Base-by-base conservation (phyloP, 2,888 invertebrate genomes). In the Drosophila percnosoma region DNA sequence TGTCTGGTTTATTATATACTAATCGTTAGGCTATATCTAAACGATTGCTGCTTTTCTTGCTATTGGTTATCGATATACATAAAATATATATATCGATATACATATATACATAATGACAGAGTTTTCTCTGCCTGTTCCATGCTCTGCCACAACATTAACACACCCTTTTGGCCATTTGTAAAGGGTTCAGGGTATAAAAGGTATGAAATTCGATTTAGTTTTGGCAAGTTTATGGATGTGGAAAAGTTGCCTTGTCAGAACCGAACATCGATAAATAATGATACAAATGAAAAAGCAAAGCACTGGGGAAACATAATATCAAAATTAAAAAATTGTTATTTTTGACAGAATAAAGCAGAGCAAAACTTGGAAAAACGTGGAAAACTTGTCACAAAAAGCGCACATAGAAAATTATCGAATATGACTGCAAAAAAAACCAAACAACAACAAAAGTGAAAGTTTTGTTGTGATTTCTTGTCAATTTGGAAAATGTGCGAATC, bases 401-500 rank as follows among this genome's bases (percentile, higher is more conserved):
- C 21, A 15, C 15, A n/a, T 24, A 4, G 8, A 45, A 45, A 45
- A 45, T 24, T 45, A 24, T 15, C 2, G 13, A 55, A n/a, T n/a
- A n/a, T 8, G n/a, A 27, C 10, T 27, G 24, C 1, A 29, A 29
- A 29, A 18, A 34, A 36, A 24, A 24, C 54, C 10, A 10, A 34
- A 10, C 24, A 57, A 55, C 33, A 45, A 13, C 21, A 45, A 13
- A 55, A 68, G 27, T 42, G 11, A 36, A 59, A 34, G 27, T 15
- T 4, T 6, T 48, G 27, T 21, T 36, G 24, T 34, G 27, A 3
- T 18, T 40, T 68, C 38, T 40, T 68, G 38, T 49, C 68, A 58
- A 40, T 42, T 49, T 11, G 29, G 31, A 13, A 33, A 21, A 24
- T 11, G 57, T 7, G 67, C 27, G 67, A 52, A 67, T 27, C 33